A percentile compares a stretch with the other conserved stretches of the same genome.
These are phyloP conservation scores for Drosophila equinoxialis DNA, from an alignment of 1,140 invertebrate species.

Conservation along the genomic window DNA sequence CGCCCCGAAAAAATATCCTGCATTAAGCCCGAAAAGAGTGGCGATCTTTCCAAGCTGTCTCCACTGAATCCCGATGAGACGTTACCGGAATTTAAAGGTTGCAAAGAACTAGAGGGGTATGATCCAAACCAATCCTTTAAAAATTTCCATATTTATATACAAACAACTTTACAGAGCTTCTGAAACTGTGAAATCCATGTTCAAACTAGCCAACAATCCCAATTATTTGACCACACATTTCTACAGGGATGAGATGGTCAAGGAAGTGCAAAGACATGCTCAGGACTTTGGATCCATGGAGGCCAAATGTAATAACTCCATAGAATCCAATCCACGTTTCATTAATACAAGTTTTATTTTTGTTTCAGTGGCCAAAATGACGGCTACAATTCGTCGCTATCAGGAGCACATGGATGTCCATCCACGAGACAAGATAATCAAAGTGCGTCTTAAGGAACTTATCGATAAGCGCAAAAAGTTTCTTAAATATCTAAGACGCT, in stretches of 20 bases:
- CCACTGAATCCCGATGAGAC: conserved; percentile 81
- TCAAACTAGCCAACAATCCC: conserved; percentile 85
- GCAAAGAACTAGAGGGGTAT: conserved; percentile 85
- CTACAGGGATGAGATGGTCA: conserved; percentile 82
- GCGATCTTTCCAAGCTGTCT: conserved; percentile 84
- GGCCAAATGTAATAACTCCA: conserved; percentile 83
- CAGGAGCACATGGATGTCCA: conserved; percentile 84
- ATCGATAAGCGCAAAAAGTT: conserved; percentile 90
- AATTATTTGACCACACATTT: conserved; percentile 71
- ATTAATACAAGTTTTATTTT: background rate
- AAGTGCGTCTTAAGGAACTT: conserved; percentile 86
- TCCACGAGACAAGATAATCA: conserved; percentile 84
- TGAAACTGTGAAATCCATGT: conserved; percentile 85
- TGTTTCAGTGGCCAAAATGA: conserved; percentile 84
- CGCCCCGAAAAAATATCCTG: conserved; percentile 85
- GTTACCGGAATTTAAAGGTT: conserved; percentile 80
- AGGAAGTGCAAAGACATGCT: conserved; percentile 85
- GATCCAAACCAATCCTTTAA: background rate
- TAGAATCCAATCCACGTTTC: background rate
- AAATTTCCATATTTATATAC: background rate
- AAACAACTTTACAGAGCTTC: conserved; percentile 82
- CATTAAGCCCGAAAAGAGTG: conserved; percentile 84
- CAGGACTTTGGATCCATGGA: conserved; percentile 85
- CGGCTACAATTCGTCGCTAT: conserved; percentile 84
- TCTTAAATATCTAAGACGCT: conserved; percentile 87